A percentile compares a stretch with the other conserved stretches of the same genome.
Conservation (phyloP, 2,888 invertebrate genomes). For the Timema cristinae region DNA sequence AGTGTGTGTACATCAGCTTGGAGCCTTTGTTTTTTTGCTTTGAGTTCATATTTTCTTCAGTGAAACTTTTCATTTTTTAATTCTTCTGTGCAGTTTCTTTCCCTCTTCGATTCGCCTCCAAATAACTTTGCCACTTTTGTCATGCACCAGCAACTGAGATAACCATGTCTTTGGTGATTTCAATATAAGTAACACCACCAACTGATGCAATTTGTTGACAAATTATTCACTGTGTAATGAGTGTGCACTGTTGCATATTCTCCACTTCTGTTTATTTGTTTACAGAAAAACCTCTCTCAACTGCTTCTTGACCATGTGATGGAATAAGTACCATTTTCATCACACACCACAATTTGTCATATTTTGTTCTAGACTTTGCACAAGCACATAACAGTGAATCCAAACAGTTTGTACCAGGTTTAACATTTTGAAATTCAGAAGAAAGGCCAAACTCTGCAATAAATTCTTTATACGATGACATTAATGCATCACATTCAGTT, state of each 20-base stretch:
- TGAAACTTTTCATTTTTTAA: neutral
- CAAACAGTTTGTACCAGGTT: neutral
- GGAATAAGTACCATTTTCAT: conserved; percentile 5
- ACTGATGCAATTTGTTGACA: neutral
- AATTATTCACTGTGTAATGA: conserved; percentile 12
- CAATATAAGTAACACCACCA: too few relatives aligned
- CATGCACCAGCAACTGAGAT: neutral
- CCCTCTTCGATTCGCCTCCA: conserved; percentile 1
- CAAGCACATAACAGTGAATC: conserved; percentile 8
- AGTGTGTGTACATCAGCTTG: conserved; percentile 2
- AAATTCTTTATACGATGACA: conserved; percentile 10
- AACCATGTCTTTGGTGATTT: conserved; percentile 11
- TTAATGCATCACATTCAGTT: conserved; percentile 14
- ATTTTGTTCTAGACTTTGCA: neutral
- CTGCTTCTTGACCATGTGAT: conserved; percentile 2
- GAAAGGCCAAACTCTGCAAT: conserved; percentile 3
- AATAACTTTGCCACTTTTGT: neutral
- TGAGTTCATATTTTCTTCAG: neutral
- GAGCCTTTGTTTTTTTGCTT: neutral
- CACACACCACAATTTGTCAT: conserved; percentile 7
- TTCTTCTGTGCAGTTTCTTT: neutral
- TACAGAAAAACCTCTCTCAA: conserved; percentile 8
- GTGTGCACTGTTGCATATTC: neutral
- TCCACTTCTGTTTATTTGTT: conserved; percentile 6
- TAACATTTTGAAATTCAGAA: conserved; percentile 3